Conservation (phyloP, 2,113 vertebrate species). For the Sprattus sprattus region DNA sequence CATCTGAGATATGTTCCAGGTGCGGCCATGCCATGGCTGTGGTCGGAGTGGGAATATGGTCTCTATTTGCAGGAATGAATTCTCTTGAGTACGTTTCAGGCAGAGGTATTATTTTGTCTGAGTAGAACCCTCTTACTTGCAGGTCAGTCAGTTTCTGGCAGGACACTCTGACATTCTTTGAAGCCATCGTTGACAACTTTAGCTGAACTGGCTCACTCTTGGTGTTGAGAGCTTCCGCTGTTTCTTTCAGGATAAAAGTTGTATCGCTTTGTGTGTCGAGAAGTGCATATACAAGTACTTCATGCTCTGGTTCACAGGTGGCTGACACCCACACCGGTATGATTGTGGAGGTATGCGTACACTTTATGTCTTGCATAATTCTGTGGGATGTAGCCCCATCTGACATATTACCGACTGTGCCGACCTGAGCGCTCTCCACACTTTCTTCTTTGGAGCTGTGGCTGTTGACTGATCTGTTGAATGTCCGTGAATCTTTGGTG, state of each 20-base stretch:
- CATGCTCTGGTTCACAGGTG: constrained; percentile 18
- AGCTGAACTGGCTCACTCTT: constrained; percentile 21
- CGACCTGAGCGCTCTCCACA: background rate
- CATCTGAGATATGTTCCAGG: no score
- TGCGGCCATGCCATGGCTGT: no score
- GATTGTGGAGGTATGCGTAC: constrained; percentile 34
- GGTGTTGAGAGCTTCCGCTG: constrained; percentile 11
- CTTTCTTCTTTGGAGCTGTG: background rate
- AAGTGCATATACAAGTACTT: constrained; percentile 36
- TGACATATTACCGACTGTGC: no score
- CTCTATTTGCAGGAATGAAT: constrained; percentile 40
- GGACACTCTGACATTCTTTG: no score
- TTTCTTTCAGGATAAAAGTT: constrained; percentile 36
- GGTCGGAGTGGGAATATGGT: constrained; percentile 40
- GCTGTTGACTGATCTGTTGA: background rate
- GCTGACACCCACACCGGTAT: constrained; percentile 36
- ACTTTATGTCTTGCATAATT: constrained; percentile 15
- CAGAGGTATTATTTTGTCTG: constrained; percentile 27
- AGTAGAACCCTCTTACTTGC: constrained; percentile 41
- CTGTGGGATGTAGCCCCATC: constrained; percentile 31
- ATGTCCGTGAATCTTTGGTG: background rate
- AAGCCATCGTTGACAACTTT: no score
- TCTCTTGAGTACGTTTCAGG: constrained; percentile 34
- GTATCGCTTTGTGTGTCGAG: constrained; percentile 32
- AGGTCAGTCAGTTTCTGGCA: no score